Base-by-base conservation (phyloP, 2,797 vertebrate species). In the Cynopterus sphinx region DNA sequence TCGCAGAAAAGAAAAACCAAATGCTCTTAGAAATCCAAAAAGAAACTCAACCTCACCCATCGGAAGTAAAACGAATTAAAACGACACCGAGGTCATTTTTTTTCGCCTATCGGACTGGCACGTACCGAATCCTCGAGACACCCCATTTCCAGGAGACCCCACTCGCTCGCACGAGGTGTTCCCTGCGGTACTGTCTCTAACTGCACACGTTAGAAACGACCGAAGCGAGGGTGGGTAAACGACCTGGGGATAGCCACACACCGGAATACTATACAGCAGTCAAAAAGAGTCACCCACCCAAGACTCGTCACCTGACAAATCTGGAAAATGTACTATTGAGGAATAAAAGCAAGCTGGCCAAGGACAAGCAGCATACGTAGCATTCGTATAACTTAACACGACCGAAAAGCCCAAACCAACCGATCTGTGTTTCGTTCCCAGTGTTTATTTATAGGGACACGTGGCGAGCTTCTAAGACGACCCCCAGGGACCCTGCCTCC, bases 281-380 rank as follows among this genome's bases (percentile, higher is more conserved):
- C 77, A 51, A 10, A 79, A 43, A 4, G 5, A 70, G 16, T 2
- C 21, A 39, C 21, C 63, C 21, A 39, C 21, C 63, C 8, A 57
- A 33, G 6, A 4, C 26, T 87, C 19, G 2, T 1, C 8, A 22
- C 3, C 22, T 3, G 33, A 24, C 49, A 68, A 46, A 51, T 17
- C 65, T 31, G 65, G 28, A 55, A 61, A 17, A 61, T 0, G 3
- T 5, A 22, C 36, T 3, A 19, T 0, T 16, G 28, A 75, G 3
- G 16, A 19, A 41, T 24, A 41, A 84, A n/a, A 26, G 53, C 39
- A 22, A 39, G 39, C 1, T 26, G 68, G 63, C 33, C 33, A 57
- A 46, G 6, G 46, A 5, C 0, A n/a, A 1, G 1, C 3, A 33
- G 4, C 22, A 6, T 15, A 49, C 7, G 5, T 0, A 67, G 41